Percentiles rank a stretch among this genome's conserved stretches.
These are phyloP conservation scores for Onthophagus taurus DNA, from an alignment of 1,140 invertebrate genomes.

Conservation along the genomic window DNA sequence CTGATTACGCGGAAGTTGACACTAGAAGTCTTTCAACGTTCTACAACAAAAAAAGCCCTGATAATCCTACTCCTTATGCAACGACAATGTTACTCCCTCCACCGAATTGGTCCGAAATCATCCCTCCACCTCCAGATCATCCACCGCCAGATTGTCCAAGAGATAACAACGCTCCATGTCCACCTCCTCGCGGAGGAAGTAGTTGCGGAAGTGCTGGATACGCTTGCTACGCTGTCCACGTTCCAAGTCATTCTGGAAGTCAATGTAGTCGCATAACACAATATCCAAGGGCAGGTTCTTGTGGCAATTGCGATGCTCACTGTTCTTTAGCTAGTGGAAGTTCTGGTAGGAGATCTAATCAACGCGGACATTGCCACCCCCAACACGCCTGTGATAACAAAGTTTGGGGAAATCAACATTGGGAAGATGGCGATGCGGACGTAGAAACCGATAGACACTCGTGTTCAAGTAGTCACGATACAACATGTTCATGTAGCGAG, in stretches of 20 bases:
- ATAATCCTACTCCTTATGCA: constrained; percentile 71
- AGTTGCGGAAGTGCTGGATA: constrained; percentile 32
- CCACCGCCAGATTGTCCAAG: constrained; percentile 51
- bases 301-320: constrained; percentile 30
- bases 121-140: constrained; percentile 71
- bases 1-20: constrained; percentile 72
- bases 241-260: constrained; percentile 22
- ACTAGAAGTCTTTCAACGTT: constrained; percentile 66
- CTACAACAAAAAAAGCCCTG: constrained; percentile 59
- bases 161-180: constrained; percentile 29
- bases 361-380: constrained; percentile 25
- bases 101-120: constrained; percentile 67
- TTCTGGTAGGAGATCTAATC: constrained; percentile 23
- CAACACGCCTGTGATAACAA: constrained; percentile 33
- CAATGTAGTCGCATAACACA: constrained; percentile 16
- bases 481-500: constrained; percentile 36
- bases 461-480: constrained; percentile 36
- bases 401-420: constrained; percentile 21
- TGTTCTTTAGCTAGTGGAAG: constrained; percentile 29
- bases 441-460: constrained; percentile 33
- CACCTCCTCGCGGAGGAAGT: constrained; percentile 29
- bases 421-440: constrained; percentile 26
- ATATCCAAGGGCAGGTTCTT: constrained; percentile 30
- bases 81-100: constrained; percentile 59
- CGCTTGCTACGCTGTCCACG: constrained; percentile 33